These are phyloP conservation scores for Dasyprocta punctata DNA, from an alignment of 2,113 vertebrate genomes.

Conservation along the genomic window DNA sequence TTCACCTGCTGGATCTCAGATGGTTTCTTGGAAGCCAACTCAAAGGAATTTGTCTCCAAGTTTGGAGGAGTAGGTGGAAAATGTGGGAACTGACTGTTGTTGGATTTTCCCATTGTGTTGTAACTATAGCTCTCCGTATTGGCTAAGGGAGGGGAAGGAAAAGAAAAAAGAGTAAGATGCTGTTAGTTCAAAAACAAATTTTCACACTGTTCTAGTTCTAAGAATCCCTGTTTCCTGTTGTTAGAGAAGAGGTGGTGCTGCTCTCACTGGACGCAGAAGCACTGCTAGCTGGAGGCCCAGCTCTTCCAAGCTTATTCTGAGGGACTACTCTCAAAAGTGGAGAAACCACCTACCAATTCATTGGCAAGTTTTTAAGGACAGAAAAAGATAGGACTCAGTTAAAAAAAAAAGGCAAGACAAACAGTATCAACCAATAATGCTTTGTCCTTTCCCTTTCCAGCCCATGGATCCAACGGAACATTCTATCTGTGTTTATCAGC, in stretches of 20 bases:
- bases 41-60: conserved; percentile 91
- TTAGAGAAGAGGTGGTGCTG: not conserved
- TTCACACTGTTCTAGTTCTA: not conserved
- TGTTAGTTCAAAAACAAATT: not conserved
- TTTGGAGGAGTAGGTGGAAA: conserved; percentile 90
- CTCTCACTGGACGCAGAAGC: not conserved
- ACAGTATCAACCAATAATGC: not conserved
- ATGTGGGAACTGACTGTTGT: conserved; percentile 87
- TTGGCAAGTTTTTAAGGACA: conserved; percentile 51
- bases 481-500: not conserved
- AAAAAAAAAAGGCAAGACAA: not conserved
- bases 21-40: conserved; percentile 89
- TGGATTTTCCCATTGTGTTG: conserved; percentile 85
- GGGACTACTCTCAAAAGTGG: not conserved
- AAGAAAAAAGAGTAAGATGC: conserved; percentile 54
- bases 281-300: not conserved
- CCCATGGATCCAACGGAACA: not conserved
- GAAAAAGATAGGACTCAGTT: not conserved
- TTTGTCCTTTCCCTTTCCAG: not conserved
- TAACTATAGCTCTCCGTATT: conserved; percentile 88
- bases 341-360: not conserved
- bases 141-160: conserved; percentile 72
- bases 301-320: conserved; percentile 20
- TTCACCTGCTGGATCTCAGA: conserved; percentile 87
- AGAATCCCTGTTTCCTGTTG: not conserved